Conservation (phyloP, 2,113 vertebrate species). For the Salvelinus sp. region DNA sequence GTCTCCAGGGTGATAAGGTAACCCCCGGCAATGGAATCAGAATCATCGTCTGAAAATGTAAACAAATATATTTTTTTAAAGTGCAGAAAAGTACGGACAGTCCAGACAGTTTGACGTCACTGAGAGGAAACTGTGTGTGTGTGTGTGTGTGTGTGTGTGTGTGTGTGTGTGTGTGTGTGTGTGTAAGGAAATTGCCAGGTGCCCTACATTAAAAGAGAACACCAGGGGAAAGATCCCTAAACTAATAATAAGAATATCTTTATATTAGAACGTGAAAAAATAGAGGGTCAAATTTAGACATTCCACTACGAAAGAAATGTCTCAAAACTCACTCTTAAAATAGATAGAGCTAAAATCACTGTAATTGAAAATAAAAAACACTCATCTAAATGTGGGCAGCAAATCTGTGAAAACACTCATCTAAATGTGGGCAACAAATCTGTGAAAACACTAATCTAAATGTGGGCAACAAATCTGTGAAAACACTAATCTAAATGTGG, state of each 20-base stretch:
- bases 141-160: not conserved
- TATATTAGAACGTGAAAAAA: not conserved
- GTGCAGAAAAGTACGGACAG: conserved; percentile 5
- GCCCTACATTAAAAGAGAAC: conserved; percentile 39
- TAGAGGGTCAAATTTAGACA: not conserved
- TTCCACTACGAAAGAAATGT: not conserved
- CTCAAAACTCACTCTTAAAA: not conserved
- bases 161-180: not conserved
- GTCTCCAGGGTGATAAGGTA: conserved; percentile 59
- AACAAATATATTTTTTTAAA: not conserved
- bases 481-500: no score
- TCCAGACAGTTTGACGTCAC: conserved; percentile 17
- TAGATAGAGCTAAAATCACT: no score
- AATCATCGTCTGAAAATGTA: conserved; percentile 23
- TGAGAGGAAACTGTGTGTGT: conserved; percentile 5
- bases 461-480: no score
- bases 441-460: no score
- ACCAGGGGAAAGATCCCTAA: conserved; percentile 4
- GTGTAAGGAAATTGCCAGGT: conserved; percentile 24
- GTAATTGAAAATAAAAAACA: no score
- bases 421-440: no score
- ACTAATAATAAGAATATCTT: conserved; percentile 5
- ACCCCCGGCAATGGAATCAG: conserved; percentile 43
- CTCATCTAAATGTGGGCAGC: no score
- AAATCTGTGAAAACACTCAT: no score